Conservation (phyloP, 2,797 vertebrate genomes). For the Pampus argenteus region DNA sequence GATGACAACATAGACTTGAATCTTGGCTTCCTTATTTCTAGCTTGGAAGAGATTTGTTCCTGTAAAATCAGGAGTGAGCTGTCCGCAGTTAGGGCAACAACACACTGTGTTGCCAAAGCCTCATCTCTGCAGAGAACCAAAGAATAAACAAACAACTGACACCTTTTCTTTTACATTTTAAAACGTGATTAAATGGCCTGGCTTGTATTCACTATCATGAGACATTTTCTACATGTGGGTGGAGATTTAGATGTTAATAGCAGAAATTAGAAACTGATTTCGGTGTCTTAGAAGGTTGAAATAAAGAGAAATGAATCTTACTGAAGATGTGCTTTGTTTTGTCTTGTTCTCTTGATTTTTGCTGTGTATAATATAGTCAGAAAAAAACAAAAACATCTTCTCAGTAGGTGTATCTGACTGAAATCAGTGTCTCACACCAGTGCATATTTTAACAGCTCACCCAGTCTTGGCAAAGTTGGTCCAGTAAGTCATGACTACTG, state of each 20-base stretch:
- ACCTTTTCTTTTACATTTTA: conserved; percentile 35
- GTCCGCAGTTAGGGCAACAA: conserved; percentile 49
- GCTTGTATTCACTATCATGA: conserved; percentile 18
- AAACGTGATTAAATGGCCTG: conserved; percentile 49
- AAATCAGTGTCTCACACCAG: conserved; percentile 39
- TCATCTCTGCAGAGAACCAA: conserved; percentile 21
- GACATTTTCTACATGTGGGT: conserved; percentile 24
- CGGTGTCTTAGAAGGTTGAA: conserved; percentile 13
- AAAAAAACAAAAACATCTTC: not conserved
- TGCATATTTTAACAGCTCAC: conserved; percentile 80
- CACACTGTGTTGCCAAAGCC: conserved; percentile 45
- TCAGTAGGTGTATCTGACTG: conserved; percentile 5
- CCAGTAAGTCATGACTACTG: conserved; percentile 99
- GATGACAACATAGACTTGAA: conserved; percentile 41
- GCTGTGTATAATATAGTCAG: not conserved
- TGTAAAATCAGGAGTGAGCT: conserved; percentile 59
- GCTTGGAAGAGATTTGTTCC: conserved; percentile 50
- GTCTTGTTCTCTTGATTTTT: conserved; percentile 21
- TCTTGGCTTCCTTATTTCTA: conserved; percentile 43
- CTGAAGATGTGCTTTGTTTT: conserved; percentile 30
- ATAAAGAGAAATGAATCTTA: conserved; percentile 34
- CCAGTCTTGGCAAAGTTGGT: conserved; percentile 99
- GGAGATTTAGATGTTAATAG: conserved; percentile 47
- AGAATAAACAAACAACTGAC: conserved; percentile 26
- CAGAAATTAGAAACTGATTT: conserved; percentile 35